phyloP scores from a whole-genome alignment of 2,888 invertebrate genomes.

The Meandrusa payeni region DNA sequence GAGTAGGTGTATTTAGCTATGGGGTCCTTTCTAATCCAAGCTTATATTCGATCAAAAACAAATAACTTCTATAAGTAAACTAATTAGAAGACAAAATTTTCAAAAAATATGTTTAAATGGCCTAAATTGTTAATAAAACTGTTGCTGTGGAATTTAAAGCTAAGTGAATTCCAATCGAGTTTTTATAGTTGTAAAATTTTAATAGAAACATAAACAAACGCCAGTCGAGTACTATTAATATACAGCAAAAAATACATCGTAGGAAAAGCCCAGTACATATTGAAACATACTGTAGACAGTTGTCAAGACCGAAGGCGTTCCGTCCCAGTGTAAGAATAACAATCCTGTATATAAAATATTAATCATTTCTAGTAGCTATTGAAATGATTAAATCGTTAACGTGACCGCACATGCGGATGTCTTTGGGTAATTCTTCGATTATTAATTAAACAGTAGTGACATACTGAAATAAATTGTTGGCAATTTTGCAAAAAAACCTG shows the following conservation, averaged over 20 bases:
- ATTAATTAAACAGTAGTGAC: constrained; percentile 17
- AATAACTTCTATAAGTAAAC: too few species aligned
- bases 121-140: too few species aligned
- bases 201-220: neutral
- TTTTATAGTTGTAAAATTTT: neutral
- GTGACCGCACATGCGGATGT: constrained; percentile 21
- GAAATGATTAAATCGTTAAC: constrained; percentile 16
- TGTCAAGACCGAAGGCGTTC: constrained; percentile 10
- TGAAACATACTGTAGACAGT: constrained; percentile 1
- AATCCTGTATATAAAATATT: constrained; percentile 7
- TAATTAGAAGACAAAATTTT: too few species aligned
- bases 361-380: constrained; percentile 3
- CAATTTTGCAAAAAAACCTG: constrained; percentile 4
- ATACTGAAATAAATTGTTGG: constrained; percentile 9
- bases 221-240: constrained; percentile 5
- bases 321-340: constrained; percentile 5
- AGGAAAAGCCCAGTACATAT: constrained; percentile 21
- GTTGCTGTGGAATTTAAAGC: too few species aligned
- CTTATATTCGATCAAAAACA: too few species aligned
- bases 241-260: constrained; percentile 10
- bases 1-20: too few species aligned
- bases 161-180: constrained; percentile 5
- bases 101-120: too few species aligned
- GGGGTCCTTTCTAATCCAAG: too few species aligned
- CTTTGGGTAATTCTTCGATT: constrained; percentile 10